Evolutionary conservation across 2,797 vertebrate species (phyloP), one percentile per base, ranked within the genome.

Genomic region (Myotis myotis): DNA sequence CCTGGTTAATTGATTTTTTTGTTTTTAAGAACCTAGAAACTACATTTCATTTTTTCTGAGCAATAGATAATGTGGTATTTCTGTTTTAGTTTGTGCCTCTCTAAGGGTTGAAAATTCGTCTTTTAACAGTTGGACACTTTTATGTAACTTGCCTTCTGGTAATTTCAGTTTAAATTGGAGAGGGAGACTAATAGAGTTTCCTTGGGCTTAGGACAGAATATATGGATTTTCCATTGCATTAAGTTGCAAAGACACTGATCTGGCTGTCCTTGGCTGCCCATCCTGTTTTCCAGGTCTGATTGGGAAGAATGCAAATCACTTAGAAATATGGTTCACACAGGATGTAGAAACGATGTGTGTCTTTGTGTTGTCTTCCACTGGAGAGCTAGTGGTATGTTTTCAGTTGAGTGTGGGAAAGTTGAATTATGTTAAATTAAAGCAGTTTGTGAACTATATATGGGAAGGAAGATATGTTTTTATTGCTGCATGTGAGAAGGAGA

Each of bases 21-120:
- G 2, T 74, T 96, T 96, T 88, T 81, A 94, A 95, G 78, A 62
- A 94, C 55, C 30, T 74, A 89, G 76, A 89, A 93, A 92, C 83
- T 82, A 25, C 41, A 38, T 88, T 94, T 94, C 87, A 71, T 90
- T 79, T 97, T 97, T 41, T 95, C 78, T 72, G 51, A 49, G 8
- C 30, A 66, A 70, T 85, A 49, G 60, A 7, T 82, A 83, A 84
- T 76, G 47, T 49, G 20, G 47, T 80, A 28, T 93, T 93, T 94
- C 68, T 89, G 64, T 81, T 94, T 96, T 64, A 78, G 19, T 17
- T 84, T 74, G 4, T 91, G 33, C 82, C 28, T 62, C 16, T 90
- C 11, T 82, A 57, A 81, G 84, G 44, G 9, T 81, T 94, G 51
- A 89, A 94, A 94, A 90, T 66, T 97, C 93, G 4, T 22, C 55